Evolutionary conservation across 2,797 vertebrate species (phyloP), one percentile per base, ranked within the genome.

Genomic region (Lagodon rhomboides): DNA sequence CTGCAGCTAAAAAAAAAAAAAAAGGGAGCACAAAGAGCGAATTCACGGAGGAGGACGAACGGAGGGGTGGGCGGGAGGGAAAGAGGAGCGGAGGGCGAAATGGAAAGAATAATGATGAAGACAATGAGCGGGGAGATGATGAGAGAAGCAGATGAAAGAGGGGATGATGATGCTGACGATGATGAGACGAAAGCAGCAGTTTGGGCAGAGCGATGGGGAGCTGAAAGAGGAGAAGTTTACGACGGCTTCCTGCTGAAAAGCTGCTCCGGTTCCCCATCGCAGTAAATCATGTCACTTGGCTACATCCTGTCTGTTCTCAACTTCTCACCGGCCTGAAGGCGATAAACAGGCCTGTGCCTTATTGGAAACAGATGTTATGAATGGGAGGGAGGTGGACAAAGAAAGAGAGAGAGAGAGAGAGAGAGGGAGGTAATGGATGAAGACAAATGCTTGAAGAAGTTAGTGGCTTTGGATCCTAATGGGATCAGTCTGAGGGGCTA

Each of bases 281-380:
- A 73, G 60, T 90, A 87, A 90, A 92, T 93, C 83, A 88, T 80
- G 84, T 91, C 90, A 83, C 77, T 80, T 54, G 82, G 86, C 86
- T 85, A 83, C 91, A 86, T 91, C 92, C 90, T 92, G 92, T 84
- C 90, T 87, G 88, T 82, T 87, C 87, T 85, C 79, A 69, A 82
- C 84, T 86, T 87, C 88, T 87, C 87, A 79, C 80, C 59, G 69
- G 87, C 87, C 81, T 68, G 80, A 73, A 89, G 88, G 87, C 84
- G 23, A 82, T 88, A 87, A 87, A 91, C 80, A 68, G 87, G 46
- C 79, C 69, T 5, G 62, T 25, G 83, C 82, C 66, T 86, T 56
- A 91, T 93, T 83, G 91, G 79, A 90, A 92, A 84, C 92, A 93
- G 92, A 93, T 93, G 91, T 87, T 65, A 3, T 22, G 68, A 85